Conservation (phyloP, 2,888 invertebrate species). For the Drosophila hamatofila region DNA sequence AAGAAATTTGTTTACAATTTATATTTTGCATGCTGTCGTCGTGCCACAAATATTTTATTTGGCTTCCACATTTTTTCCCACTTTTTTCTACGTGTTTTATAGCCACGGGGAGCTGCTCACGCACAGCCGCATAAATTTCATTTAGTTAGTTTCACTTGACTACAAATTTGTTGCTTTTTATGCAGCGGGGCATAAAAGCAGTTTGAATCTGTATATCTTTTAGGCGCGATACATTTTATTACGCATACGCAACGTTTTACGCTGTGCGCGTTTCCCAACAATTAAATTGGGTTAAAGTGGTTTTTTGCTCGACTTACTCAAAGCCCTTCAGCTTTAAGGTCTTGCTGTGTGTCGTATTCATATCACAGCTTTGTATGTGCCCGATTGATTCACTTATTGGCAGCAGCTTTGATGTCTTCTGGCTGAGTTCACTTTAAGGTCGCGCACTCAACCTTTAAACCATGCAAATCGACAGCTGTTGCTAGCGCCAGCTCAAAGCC, state of each 20-base stretch:
- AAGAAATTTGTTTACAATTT: constrained; percentile 34
- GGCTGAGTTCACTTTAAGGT: constrained; percentile 8
- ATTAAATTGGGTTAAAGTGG: constrained; percentile 36
- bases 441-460: constrained; percentile 2
- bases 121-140: constrained; percentile 58
- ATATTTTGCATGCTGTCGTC: constrained; percentile 14
- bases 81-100: constrained; percentile 19
- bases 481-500: constrained; percentile 7
- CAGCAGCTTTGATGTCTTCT: constrained; percentile 30
- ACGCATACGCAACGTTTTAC: constrained; percentile 58
- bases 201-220: constrained; percentile 18
- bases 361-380: not conserved
- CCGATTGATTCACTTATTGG: constrained; percentile 35
- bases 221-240: constrained; percentile 50
- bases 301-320: not conserved
- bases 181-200: constrained; percentile 34
- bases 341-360: not conserved
- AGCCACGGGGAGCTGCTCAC: constrained; percentile 13
- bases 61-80: not conserved
- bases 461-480: constrained; percentile 36
- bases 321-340: not conserved
- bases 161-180: constrained; percentile 33
- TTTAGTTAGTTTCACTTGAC: constrained; percentile 64
- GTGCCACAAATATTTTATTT: constrained; percentile 8
- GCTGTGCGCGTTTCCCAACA: constrained; percentile 10